Percentiles rank a stretch among this genome's conserved stretches.
phyloP scores from a whole-genome alignment of 2,888 invertebrate genomes.

The Thecophora atra region DNA sequence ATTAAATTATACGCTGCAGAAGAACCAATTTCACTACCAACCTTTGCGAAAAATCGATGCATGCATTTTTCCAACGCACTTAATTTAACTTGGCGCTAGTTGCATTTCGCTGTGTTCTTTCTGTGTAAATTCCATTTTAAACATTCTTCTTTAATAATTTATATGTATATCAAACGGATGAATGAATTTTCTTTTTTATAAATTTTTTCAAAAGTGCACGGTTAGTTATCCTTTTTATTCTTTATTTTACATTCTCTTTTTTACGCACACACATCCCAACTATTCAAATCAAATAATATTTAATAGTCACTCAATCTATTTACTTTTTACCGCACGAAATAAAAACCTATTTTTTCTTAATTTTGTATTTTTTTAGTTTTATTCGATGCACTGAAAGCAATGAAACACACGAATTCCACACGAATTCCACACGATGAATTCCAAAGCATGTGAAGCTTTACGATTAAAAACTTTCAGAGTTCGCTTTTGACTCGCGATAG shows the following conservation, averaged over 20 bases:
- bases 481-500: too few species aligned
- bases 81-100: background rate
- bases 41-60: slow-evolving; percentile 57
- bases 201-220: too few species aligned
- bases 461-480: too few species aligned
- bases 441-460: too few species aligned
- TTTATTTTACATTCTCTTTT: slow-evolving; percentile 1
- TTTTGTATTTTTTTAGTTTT: background rate
- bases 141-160: too few species aligned
- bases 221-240: background rate
- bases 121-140: too few species aligned
- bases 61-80: slow-evolving; percentile 45
- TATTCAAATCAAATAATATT: background rate
- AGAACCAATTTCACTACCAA: slow-evolving; percentile 55
- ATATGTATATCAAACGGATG: too few species aligned
- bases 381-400: slow-evolving; percentile 23
- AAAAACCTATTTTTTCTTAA: slow-evolving; percentile 5
- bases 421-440: too few species aligned
- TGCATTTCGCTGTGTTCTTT: background rate
- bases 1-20: slow-evolving; percentile 33
- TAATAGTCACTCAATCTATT: too few species aligned
- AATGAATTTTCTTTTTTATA: too few species aligned
- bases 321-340: too few species aligned
- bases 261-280: background rate
- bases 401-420: too few species aligned